These are phyloP conservation scores for Tigriopus californicus DNA, from an alignment of 2,888 invertebrate species.

Conservation along the genomic window DNA sequence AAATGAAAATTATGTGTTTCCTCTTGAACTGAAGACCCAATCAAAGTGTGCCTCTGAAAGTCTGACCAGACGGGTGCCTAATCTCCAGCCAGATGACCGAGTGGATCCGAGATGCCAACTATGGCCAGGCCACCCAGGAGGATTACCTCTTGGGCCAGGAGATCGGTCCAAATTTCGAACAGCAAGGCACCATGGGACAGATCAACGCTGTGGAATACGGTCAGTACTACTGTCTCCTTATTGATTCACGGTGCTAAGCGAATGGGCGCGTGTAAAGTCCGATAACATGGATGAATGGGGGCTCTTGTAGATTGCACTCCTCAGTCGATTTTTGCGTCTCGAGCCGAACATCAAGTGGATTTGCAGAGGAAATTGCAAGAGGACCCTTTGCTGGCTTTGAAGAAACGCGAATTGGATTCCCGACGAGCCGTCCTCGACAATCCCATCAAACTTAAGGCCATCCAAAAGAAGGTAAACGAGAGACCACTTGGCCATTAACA, in stretches of 20 bases:
- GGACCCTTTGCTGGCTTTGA: slow-evolving; percentile 75
- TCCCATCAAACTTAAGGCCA: slow-evolving; percentile 68
- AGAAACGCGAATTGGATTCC: slow-evolving; percentile 72
- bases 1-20: too few species aligned
- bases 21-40: too few species aligned
- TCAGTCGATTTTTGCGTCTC: slow-evolving; percentile 20
- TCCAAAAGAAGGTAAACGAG: slow-evolving; percentile 48
- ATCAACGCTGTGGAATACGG: slow-evolving; percentile 15
- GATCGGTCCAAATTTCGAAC: slow-evolving; percentile 54
- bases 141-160: slow-evolving; percentile 69
- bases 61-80: too few species aligned
- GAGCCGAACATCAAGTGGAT: slow-evolving; percentile 44
- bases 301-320: slow-evolving; percentile 13
- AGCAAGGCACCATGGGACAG: slow-evolving; percentile 12
- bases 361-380: slow-evolving; percentile 72
- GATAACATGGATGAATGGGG: too few species aligned
- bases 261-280: too few species aligned
- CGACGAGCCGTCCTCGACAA: slow-evolving; percentile 66
- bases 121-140: slow-evolving; percentile 48
- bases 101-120: slow-evolving; percentile 31
- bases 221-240: too few species aligned
- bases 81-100: not conserved
- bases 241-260: too few species aligned
- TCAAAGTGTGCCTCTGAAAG: too few species aligned
- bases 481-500: too few species aligned